Evolutionary conservation across 1,140 invertebrate genomes (phyloP).

Genomic region (Orchesella cincta): DNA sequence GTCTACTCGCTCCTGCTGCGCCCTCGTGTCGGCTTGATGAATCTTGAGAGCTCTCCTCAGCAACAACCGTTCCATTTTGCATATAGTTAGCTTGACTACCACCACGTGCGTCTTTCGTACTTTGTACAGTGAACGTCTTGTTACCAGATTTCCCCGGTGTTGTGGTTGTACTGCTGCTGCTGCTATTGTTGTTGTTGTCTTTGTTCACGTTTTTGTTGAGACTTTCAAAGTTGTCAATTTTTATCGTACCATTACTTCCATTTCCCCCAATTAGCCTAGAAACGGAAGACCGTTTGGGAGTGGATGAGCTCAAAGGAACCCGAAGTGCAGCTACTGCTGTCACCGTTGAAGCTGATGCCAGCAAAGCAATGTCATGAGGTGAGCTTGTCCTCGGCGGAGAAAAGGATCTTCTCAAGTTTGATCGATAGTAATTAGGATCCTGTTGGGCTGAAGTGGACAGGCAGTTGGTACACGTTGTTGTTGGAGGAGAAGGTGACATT

Average conservation of each 20-base stretch:
- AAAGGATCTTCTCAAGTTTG: too few species aligned
- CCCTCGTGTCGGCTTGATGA: neutral
- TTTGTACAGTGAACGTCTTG: neutral
- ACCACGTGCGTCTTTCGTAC: neutral
- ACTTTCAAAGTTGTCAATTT: constrained; percentile 51
- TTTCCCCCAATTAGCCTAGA: neutral
- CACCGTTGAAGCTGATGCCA: neutral
- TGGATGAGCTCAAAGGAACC: constrained; percentile 45
- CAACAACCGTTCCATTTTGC: neutral
- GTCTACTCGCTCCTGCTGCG: neutral
- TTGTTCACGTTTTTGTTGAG: constrained; percentile 48
- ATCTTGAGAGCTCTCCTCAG: neutral
- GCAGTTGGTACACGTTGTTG: neutral
- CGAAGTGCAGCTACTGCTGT: constrained; percentile 29
- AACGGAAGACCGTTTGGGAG: constrained; percentile 37
- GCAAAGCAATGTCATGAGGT: neutral
- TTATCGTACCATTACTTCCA: constrained; percentile 36
- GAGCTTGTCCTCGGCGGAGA: neutral
- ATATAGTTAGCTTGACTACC: neutral
- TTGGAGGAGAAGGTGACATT: neutral
- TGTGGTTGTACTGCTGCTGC: neutral
- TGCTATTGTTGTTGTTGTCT: constrained; percentile 30
- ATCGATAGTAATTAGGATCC: too few species aligned
- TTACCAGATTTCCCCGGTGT: neutral
- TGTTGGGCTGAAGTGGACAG: neutral